Base-by-base conservation (phyloP, 2,888 invertebrate genomes). In the Cistogaster globosa region DNA sequence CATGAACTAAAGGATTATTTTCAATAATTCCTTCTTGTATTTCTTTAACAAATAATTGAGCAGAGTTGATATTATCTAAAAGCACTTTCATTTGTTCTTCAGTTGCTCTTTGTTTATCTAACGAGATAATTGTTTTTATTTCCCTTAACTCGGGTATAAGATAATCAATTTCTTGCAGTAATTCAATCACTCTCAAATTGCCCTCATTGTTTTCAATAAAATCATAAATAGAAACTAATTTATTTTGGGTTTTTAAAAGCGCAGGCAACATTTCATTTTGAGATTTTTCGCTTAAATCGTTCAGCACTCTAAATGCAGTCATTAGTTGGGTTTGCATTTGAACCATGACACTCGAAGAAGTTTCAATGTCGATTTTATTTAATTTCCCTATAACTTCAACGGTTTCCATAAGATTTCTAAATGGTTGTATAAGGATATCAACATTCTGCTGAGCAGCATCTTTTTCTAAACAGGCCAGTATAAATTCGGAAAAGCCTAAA, bases 171-270 rank as follows among this genome's bases (percentile, higher is more conserved):
- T 92, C 92, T 65, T 92, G 92, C 3, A 92, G 76, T 0, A 92
- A 86, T 81, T 92, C 92, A 57, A 92, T 91, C 7, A 91, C 87
- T n/a, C 92, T 87, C 51, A 92, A 84, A 4, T 88, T 85, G 12
- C 83, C 89, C 20, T 92, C 91, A 57, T 88, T 91, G 6, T 89
- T 89, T 78, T 92, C 92, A 26, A 92, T 91, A 60, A 91, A 91
- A 80, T 92, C 92, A 58, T 89, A 90, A 5, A 92, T 89, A 0
- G 90, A 87, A 2, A 91, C 88, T 4, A 92, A 71, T 20, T 87
- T 89, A 71, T 86, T 90, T 83, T 92, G 91, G 0, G 88, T 88
- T 8, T 90, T 81, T 16, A 90, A 90, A 72, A 87, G 86, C 16
- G 83, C 84, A 0, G 88, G 78, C 3, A 89, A 48, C 1, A 89